Evolutionary conservation across 2,797 vertebrate genomes (phyloP), one percentile per base, ranked within the genome.

Genomic region (Phoebastria nigripes): DNA sequence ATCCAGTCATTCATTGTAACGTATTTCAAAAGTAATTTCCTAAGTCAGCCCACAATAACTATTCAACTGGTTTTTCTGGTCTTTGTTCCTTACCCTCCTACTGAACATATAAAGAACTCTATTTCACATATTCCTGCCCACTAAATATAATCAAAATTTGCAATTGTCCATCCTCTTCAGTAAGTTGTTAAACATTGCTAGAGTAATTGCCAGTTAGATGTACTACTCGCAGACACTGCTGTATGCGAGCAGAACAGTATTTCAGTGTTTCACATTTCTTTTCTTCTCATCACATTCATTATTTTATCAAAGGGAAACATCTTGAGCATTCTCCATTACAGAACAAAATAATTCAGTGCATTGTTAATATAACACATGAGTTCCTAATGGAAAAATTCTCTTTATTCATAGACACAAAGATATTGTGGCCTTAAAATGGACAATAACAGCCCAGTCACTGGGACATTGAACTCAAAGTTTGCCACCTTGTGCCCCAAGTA

Each of bases 301-400:
- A 71, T 87, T 93, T 87, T 73, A 81, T 89, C 78, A 93, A 87
- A 92, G 26, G 46, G 28, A 90, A 94, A 89, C 56, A 87, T 58
- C 54, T 42, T 71, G 89, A 81, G 31, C 69, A 65, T 93, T 94
- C 83, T 91, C 63, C 84, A 76, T 72, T 84, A 66, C 37, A 78
- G 69, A 94, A n/a, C n/a, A 80, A 91, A 94, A 84, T 76, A 87
- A 87, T 79, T 65, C 54, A 61, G 37, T 25, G 41, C 37, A 77
- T 58, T 93, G 62, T 85, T 95, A 92, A 71, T 87, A 26, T 39
- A 95, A 72, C n/a, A 88, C 17, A 29, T 12, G 42, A 69, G 59
- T 47, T 95, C 24, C 37, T 91, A 82, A 87, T 35, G 49, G 69
- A 85, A 94, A 84, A 85, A 73, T 29, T 52, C 42, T 58, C 33